Percentiles rank a stretch among this genome's conserved stretches.
phyloP scores from a whole-genome alignment of 1,140 invertebrate genomes.

The Drosophila nebulosa region DNA sequence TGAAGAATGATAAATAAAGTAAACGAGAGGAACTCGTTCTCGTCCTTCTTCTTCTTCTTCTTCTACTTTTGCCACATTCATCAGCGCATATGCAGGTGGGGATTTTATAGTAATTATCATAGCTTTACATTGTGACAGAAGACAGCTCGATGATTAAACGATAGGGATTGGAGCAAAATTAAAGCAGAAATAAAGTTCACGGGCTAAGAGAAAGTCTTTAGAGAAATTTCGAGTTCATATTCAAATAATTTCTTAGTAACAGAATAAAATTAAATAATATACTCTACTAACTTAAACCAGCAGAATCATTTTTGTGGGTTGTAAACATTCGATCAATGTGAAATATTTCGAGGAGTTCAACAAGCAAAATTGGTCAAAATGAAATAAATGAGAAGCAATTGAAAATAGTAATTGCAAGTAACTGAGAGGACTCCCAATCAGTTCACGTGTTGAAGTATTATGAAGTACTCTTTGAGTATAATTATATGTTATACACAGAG shows the following conservation, averaged over 20 bases:
- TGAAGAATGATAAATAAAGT: conserved; percentile 8
- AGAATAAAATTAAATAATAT: too few relatives aligned
- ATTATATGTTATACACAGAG: neutral
- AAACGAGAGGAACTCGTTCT: neutral
- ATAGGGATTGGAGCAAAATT: neutral
- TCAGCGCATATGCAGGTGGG: neutral
- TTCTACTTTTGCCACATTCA: neutral
- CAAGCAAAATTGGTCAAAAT: neutral
- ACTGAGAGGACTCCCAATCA: neutral
- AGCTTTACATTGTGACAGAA: neutral
- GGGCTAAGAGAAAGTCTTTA: too few relatives aligned
- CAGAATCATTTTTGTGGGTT: neutral
- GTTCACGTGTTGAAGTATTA: neutral
- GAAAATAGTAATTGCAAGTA: neutral
- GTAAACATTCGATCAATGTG: neutral
- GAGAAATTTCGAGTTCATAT: too few relatives aligned
- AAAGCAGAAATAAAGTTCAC: too few relatives aligned
- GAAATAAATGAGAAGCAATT: neutral
- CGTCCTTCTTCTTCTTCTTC: neutral
- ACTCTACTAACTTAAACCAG: too few relatives aligned
- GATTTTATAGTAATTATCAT: neutral
- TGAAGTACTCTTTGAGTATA: neutral
- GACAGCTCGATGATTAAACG: neutral
- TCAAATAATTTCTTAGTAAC: too few relatives aligned
- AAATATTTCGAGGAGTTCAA: neutral